Percentiles rank a stretch among this genome's conserved stretches.
Evolutionary conservation across 2,113 vertebrate species (phyloP).

Genomic region (Phasianus colchicus): DNA sequence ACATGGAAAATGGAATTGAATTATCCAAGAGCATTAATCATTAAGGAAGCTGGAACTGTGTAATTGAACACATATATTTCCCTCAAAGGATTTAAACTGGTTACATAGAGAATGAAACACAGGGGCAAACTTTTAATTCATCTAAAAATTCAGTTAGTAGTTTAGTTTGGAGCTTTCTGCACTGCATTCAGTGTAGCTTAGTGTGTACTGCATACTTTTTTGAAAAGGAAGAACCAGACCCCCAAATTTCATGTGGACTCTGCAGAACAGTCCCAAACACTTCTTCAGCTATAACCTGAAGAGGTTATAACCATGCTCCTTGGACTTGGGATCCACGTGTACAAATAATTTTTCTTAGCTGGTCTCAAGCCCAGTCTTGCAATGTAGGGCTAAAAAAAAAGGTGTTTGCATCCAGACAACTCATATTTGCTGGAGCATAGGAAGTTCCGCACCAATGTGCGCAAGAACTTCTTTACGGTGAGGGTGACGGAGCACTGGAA

Average conservation of each 20-base stretch:
- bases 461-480: no score
- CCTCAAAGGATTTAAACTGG: not conserved
- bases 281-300: not conserved
- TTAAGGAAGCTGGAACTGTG: not conserved
- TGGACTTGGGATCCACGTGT: not conserved
- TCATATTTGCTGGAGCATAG: no score
- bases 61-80: slow-evolving; percentile 18
- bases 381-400: not conserved
- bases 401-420: not conserved
- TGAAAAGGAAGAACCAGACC: not conserved
- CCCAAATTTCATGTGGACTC: not conserved
- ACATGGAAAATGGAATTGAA: slow-evolving; percentile 31
- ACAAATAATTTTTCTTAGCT: not conserved
- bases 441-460: no score
- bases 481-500: no score
- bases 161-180: slow-evolving; percentile 3
- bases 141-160: slow-evolving; percentile 9
- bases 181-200: not conserved
- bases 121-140: not conserved
- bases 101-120: not conserved
- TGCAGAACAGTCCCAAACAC: not conserved
- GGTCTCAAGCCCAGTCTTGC: not conserved
- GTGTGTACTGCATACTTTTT: not conserved
- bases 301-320: not conserved
- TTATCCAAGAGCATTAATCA: slow-evolving; percentile 25